Percentiles rank a stretch among this genome's conserved stretches.
Evolutionary conservation across 1,140 invertebrate species (phyloP).

Genomic region (Drosophila watanabei): DNA sequence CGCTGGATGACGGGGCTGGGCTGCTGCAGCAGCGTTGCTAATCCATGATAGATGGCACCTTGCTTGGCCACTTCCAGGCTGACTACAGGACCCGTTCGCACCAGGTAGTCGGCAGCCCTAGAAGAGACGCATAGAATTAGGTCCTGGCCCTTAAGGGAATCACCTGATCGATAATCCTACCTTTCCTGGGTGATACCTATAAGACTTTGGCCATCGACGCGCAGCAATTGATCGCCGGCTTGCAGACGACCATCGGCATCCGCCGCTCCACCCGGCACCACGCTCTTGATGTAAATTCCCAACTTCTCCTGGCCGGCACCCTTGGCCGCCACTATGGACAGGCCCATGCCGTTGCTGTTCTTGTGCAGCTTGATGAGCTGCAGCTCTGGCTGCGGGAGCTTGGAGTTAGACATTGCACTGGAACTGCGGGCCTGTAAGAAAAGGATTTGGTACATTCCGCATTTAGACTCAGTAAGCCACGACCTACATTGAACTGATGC

Average conservation of each 20-base stretch:
- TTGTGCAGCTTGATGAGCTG: constrained; percentile 96
- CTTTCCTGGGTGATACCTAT: constrained; percentile 98
- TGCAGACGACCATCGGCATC: constrained; percentile 97
- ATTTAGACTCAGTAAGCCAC: no score
- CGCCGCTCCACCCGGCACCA: constrained; percentile 97
- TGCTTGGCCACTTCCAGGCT: constrained; percentile 98
- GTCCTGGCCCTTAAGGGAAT: background rate
- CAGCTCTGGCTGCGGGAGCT: constrained; percentile 88
- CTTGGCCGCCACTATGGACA: constrained; percentile 97
- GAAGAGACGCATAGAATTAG: background rate
- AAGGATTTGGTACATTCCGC: background rate
- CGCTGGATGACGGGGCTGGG: constrained; percentile 94
- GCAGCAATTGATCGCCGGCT: constrained; percentile 98
- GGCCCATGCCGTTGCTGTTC: constrained; percentile 95
- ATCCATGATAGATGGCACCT: constrained; percentile 97
- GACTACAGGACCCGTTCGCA: constrained; percentile 96
- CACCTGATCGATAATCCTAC: constrained; percentile 85
- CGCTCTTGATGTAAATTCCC: constrained; percentile 99
- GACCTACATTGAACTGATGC: constrained; percentile 88
- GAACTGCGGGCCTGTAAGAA: constrained; percentile 88
- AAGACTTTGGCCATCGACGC: constrained; percentile 98
- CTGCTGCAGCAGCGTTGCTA: constrained; percentile 96
- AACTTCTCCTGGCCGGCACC: constrained; percentile 90
- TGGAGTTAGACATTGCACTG: constrained; percentile 86
- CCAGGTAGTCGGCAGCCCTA: constrained; percentile 97